Percentiles rank a stretch among this genome's conserved stretches.
Evolutionary conservation across 2,113 vertebrate species (phyloP).

Genomic region (Bungarus multicinctus): DNA sequence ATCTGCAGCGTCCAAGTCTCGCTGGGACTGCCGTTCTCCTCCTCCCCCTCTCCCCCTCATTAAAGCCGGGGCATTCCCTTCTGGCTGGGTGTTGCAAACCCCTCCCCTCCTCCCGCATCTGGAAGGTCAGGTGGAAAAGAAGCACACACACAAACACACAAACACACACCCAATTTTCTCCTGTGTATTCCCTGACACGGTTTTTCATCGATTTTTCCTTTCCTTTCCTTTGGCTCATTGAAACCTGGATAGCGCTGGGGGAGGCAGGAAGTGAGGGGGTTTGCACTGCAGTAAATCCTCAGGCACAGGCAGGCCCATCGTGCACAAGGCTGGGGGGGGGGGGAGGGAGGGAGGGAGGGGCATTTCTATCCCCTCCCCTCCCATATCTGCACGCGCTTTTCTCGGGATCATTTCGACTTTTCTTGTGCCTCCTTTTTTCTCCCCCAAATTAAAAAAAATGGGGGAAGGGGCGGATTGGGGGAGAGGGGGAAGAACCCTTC

Average conservation of each 20-base stretch:
- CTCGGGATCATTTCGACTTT: too few species aligned
- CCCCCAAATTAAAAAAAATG: too few species aligned
- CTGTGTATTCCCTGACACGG: neutral
- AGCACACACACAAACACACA: too few species aligned
- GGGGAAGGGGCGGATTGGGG: too few species aligned
- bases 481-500: too few species aligned
- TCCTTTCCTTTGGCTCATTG: neutral
- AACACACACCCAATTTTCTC: neutral
- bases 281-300: neutral
- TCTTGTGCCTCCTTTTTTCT: too few species aligned
- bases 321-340: neutral
- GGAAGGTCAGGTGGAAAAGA: neutral
- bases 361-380: too few species aligned
- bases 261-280: neutral
- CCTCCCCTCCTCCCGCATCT: neutral
- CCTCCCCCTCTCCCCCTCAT: accelerated
- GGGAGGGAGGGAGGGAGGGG: too few species aligned
- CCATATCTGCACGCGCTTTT: neutral
- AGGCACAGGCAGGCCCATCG: too few species aligned
- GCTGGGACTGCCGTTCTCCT: neutral
- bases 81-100: neutral
- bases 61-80: neutral
- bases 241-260: neutral
- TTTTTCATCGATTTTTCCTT: neutral
- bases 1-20: neutral